Evolutionary conservation across 2,888 invertebrate genomes (phyloP).

Genomic region (Heliconius aoede): DNA sequence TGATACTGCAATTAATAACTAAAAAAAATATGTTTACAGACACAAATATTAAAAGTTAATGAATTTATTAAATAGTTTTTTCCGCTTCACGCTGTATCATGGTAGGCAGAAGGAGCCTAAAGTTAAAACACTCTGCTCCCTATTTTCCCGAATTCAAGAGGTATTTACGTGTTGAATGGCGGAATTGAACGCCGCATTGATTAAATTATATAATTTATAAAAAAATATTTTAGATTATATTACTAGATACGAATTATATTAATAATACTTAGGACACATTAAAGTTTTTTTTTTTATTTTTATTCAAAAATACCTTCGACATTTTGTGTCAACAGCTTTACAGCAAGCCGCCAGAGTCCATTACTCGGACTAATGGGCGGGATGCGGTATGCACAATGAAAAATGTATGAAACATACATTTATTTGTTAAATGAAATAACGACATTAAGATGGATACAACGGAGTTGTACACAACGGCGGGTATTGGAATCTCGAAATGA

Average conservation of each 20-base stretch:
- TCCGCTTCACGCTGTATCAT: too few relatives aligned
- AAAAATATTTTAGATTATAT: too few relatives aligned
- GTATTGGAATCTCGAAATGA: neutral
- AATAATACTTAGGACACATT: neutral
- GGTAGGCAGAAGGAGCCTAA: too few relatives aligned
- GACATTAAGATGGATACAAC: neutral
- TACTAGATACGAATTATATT: neutral
- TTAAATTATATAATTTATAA: too few relatives aligned
- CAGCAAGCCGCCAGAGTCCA: slow-evolving; percentile 45
- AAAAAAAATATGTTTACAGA: neutral
- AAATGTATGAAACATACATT: slow-evolving; percentile 40
- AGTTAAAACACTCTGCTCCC: too few relatives aligned
- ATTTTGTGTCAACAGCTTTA: slow-evolving; percentile 27
- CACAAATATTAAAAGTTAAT: too few relatives aligned
- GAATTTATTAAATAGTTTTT: too few relatives aligned
- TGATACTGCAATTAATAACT: neutral
- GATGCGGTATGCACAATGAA: slow-evolving; percentile 40
- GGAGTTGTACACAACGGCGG: too few relatives aligned
- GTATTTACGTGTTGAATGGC: too few relatives aligned
- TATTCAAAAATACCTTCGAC: neutral
- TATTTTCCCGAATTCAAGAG: too few relatives aligned
- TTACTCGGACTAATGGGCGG: slow-evolving; percentile 53
- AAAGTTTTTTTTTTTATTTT: too few relatives aligned
- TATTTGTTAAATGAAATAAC: slow-evolving; percentile 40
- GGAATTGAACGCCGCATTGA: too few relatives aligned